Conservation (phyloP, 2,113 vertebrate species). For the Rattus rattus region DNA sequence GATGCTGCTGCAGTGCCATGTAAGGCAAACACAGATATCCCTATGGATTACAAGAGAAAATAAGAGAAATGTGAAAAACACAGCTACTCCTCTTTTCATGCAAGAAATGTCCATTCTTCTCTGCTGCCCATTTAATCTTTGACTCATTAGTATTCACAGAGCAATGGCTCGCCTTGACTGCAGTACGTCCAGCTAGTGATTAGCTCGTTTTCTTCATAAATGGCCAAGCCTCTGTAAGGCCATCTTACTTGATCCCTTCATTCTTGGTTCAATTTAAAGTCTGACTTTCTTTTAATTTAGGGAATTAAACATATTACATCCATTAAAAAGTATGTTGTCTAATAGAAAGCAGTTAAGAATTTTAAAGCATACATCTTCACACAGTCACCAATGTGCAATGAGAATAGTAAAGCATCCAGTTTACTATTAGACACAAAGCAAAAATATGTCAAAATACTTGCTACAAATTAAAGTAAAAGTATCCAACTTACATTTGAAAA, state of each 20-base stretch:
- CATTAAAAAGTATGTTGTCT: background rate
- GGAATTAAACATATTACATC: background rate
- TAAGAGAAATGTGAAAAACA: background rate
- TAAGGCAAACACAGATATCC: constrained; percentile 98
- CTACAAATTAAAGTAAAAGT: background rate
- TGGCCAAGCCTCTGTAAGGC: background rate
- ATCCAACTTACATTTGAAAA: constrained; percentile 33
- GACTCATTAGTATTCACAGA: background rate
- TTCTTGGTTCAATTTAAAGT: constrained; percentile 6
- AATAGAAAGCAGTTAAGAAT: constrained; percentile 21
- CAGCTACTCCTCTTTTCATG: background rate
- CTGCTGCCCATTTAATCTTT: background rate
- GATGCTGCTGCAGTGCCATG: constrained; percentile 99
- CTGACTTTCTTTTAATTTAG: constrained; percentile 3
- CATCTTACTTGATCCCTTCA: background rate
- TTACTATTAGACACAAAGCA: constrained; percentile 9
- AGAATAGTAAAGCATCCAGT: background rate
- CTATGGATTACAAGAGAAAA: constrained; percentile 77
- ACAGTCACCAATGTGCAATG: background rate
- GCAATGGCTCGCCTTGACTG: background rate
- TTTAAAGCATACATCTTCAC: background rate
- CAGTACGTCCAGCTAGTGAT: background rate
- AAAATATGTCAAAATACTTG: constrained; percentile 26
- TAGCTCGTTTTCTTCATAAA: background rate
- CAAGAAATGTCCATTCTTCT: background rate